Evolutionary conservation across 2,113 vertebrate species (phyloP).

Genomic region (Tauraco erythrolophus): DNA sequence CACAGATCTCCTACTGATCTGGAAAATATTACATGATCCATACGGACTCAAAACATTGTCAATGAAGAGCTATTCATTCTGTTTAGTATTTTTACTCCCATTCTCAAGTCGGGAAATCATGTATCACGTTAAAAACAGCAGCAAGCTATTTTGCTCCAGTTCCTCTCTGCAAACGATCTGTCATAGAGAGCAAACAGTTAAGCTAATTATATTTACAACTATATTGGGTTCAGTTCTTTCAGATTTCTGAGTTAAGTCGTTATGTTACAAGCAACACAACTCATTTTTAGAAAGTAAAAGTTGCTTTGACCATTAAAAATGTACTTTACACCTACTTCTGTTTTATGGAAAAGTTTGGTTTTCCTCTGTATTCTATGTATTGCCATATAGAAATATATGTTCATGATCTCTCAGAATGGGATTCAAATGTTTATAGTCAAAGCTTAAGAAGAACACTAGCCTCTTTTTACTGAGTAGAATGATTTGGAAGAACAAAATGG

Average conservation of each 20-base stretch:
- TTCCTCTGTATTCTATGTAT: background rate
- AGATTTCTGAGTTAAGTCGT: background rate
- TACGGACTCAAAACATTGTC: background rate
- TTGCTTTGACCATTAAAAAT: background rate
- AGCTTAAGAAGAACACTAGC: background rate
- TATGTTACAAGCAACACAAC: background rate
- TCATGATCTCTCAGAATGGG: background rate
- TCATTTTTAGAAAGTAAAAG: background rate
- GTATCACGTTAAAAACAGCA: background rate
- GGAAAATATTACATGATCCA: background rate
- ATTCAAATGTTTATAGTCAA: background rate
- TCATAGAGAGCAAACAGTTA: background rate
- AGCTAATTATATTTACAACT: background rate
- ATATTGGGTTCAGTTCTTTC: background rate
- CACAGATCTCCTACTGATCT: background rate
- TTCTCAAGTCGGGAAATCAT: background rate
- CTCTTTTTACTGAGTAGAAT: background rate
- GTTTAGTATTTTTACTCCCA: background rate
- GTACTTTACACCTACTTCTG: fast-evolving
- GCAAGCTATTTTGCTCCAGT: background rate
- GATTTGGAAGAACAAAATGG: background rate
- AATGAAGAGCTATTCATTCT: background rate
- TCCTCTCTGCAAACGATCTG: background rate
- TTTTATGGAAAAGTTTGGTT: background rate
- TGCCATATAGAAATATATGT: background rate